Base-by-base conservation (phyloP, 2,797 vertebrate species). In the Labeo calbasu region DNA sequence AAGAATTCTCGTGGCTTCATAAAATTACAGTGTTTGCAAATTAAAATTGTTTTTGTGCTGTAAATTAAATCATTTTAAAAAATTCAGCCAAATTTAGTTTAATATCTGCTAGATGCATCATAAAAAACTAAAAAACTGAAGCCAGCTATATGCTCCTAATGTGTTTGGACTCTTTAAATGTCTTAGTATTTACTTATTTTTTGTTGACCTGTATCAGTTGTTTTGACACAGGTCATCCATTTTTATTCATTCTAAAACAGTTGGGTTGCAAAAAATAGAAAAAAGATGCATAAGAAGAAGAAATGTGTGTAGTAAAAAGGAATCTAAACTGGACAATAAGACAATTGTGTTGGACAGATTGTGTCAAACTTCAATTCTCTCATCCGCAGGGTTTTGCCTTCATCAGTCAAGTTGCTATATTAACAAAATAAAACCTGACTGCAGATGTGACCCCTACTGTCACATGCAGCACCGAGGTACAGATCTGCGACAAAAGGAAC, bases 401-500 rank as follows among this genome's bases (percentile, higher is more conserved):
- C 76, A 66, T 83, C 61, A 77, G 36, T 77, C 63, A 83, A 68
- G 63, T 77, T 63, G 51, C 73, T 71, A 46, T 70, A 71, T 84
- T 78, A 78, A 48, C 21, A 78, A 78, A 84, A 84, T 77, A 79
- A 66, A 84, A 15, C 19, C 51, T 25, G 76, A 63, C 55, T 84
- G 55, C 55, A 72, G 55, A 65, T 76, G 17, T 82, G 86, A 82
- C 83, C 81, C 53, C 53, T 23, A 73, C 79, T 70, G 81, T 59
- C 75, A 48, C 81, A 68, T 17, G 23, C 32, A 66, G 70, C 46
- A 21, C 65, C 23, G 71, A 69, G 59, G 83, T 72, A 79, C 51
- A 83, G 75, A 57, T 77, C 59, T 77, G 75, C 14, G 40, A 63
- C 77, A 88, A 79, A 87, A 83, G 83, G 88, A 91, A 48, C 10